Conservation (phyloP, 1,140 invertebrate genomes). For the Drosophila guanche region DNA sequence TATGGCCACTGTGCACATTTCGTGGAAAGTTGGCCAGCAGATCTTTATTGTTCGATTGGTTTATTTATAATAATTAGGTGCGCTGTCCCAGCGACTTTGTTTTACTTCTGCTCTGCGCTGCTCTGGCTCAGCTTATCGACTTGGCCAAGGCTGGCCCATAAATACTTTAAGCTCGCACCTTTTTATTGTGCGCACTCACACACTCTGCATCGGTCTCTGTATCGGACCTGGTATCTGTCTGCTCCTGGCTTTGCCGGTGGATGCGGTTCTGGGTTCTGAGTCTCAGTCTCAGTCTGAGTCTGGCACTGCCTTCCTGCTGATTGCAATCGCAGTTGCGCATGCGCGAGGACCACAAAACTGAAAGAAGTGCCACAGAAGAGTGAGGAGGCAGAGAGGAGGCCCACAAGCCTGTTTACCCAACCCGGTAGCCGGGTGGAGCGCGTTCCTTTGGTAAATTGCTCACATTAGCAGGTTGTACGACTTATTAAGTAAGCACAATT, state of each 20-base stretch:
- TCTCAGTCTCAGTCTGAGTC: background rate
- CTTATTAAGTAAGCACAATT: constrained; percentile 84
- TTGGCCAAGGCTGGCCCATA: constrained; percentile 68
- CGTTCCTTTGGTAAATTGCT: constrained; percentile 82
- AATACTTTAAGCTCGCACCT: constrained; percentile 83
- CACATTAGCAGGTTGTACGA: constrained; percentile 83
- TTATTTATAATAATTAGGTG: constrained; percentile 84
- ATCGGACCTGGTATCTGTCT: constrained; percentile 9
- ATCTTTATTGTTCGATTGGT: constrained; percentile 84
- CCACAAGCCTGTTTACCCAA: background rate
- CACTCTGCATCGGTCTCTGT: constrained; percentile 30
- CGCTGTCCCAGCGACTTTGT: constrained; percentile 69
- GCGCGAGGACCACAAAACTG: constrained; percentile 61
- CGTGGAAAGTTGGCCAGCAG: constrained; percentile 76
- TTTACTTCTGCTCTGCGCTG: constrained; percentile 23
- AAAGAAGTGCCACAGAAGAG: constrained; percentile 1
- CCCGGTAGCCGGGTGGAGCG: constrained; percentile 51
- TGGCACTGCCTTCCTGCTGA: constrained; percentile 44
- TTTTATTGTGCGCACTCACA: constrained; percentile 81
- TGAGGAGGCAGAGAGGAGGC: background rate
- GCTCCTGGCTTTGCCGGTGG: background rate
- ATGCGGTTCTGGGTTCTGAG: too few species aligned
- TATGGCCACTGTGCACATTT: constrained; percentile 67
- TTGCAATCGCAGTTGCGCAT: constrained; percentile 72
- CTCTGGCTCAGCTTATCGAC: constrained; percentile 56